Percentiles rank a stretch among this genome's conserved stretches.
Conservation (phyloP, 2,888 invertebrate species). For the Archaeoteleia sp. region DNA sequence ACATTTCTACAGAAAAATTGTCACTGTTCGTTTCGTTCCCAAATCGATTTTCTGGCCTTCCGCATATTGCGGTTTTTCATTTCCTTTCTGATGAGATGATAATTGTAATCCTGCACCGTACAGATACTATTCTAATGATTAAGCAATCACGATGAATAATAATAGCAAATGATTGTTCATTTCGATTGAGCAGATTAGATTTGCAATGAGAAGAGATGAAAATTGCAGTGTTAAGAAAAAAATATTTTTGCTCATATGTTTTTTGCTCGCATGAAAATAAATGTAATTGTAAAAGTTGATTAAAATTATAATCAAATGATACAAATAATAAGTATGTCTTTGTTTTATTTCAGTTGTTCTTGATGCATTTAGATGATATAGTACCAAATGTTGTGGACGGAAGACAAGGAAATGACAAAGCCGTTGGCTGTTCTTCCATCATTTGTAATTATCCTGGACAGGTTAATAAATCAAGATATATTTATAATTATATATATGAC, state of each 20-base stretch:
- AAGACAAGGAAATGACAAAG: slow-evolving; percentile 69
- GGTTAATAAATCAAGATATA: slow-evolving; percentile 76
- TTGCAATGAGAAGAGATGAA: neutral
- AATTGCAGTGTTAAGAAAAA: slow-evolving; percentile 11
- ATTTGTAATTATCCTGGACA: slow-evolving; percentile 82
- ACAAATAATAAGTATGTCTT: too few relatives aligned
- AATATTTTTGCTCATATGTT: neutral
- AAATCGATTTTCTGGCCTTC: slow-evolving; percentile 33
- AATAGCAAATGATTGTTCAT: slow-evolving; percentile 29
- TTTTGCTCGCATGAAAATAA: neutral
- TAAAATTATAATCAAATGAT: too few relatives aligned
- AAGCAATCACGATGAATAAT: slow-evolving; percentile 41
- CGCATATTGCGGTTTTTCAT: slow-evolving; percentile 39
- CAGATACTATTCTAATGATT: slow-evolving; percentile 32
- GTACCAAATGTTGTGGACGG: slow-evolving; percentile 78
- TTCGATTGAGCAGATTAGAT: slow-evolving; percentile 35
- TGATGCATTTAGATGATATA: slow-evolving; percentile 90
- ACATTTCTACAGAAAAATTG: too few relatives aligned
- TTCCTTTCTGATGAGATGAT: slow-evolving; percentile 42
- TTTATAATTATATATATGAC: too few relatives aligned
- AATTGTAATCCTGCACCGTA: slow-evolving; percentile 32
- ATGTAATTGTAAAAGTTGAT: slow-evolving; percentile 3
- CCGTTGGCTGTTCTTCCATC: slow-evolving; percentile 87
- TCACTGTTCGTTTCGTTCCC: neutral
- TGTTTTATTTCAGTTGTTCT: slow-evolving; percentile 81